Evolutionary conservation across 1,140 invertebrate species (phyloP).

Genomic region (Halictus rubicundus): DNA sequence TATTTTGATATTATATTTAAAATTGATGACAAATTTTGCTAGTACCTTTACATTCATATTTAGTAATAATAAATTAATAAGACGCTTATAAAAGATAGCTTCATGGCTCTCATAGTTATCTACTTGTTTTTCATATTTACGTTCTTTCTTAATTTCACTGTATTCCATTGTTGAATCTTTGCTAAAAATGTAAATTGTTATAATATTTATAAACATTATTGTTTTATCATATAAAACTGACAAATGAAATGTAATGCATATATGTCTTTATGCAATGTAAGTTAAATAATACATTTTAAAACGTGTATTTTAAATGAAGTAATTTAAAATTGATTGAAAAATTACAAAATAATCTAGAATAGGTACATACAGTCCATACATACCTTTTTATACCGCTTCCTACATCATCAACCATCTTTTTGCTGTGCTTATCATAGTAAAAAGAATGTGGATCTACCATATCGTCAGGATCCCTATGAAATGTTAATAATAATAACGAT

Average conservation of each 20-base stretch:
- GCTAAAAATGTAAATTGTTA: background rate
- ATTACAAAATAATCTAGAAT: background rate
- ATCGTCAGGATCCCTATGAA: constrained; percentile 49
- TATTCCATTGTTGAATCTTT: too few relatives aligned
- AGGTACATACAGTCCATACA: background rate
- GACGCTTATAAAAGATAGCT: constrained; percentile 62
- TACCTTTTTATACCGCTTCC: background rate
- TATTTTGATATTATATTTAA: background rate
- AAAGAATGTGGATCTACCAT: constrained; percentile 68
- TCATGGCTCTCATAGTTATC: constrained; percentile 28
- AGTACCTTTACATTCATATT: constrained; percentile 65
- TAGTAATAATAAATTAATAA: constrained; percentile 65
- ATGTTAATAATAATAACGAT: background rate
- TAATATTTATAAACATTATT: background rate
- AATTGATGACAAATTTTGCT: background rate
- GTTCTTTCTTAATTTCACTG: background rate
- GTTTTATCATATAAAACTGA: background rate
- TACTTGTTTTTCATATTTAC: background rate
- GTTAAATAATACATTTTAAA: too few relatives aligned
- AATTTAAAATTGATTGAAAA: too few relatives aligned
- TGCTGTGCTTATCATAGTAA: constrained; percentile 56
- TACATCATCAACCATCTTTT: constrained; percentile 16
- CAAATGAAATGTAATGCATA: too few relatives aligned
- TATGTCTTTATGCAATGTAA: background rate
- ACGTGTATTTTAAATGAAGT: too few relatives aligned